Percentiles rank a stretch among this genome's conserved stretches.
These are phyloP conservation scores for Hylomyscus alleni DNA, from an alignment of 2,797 vertebrate genomes.

Conservation along the genomic window DNA sequence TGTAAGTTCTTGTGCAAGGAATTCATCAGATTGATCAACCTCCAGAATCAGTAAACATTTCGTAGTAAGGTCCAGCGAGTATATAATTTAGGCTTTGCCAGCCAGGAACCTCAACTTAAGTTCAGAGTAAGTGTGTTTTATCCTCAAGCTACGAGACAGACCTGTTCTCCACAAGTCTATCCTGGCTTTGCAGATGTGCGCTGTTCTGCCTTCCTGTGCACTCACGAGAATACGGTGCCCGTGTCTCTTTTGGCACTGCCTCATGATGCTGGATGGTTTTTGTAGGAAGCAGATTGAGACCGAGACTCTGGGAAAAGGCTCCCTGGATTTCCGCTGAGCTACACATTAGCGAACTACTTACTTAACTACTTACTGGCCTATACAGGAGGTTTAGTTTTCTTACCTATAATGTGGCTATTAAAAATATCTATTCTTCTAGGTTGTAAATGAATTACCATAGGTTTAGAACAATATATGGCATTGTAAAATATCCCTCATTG, in stretches of 20 bases:
- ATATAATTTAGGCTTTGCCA: slow-evolving; percentile 37
- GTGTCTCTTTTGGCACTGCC: not conserved
- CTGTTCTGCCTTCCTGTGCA: not conserved
- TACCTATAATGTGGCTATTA: not conserved
- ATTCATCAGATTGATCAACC: slow-evolving; percentile 29
- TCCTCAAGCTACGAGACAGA: not conserved
- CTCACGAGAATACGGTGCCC: not conserved
- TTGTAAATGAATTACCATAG: slow-evolving; percentile 27
- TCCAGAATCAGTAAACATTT: not conserved
- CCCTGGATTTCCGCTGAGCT: not conserved
- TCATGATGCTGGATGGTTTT: not conserved
- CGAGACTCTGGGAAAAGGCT: not conserved
- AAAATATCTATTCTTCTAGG: not conserved
- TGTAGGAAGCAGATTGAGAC: not conserved
- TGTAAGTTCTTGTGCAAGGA: not conserved
- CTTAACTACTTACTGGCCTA: not conserved
- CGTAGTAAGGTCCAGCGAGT: not conserved
- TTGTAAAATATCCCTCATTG: not conserved
- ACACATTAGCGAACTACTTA: not conserved
- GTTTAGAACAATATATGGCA: not conserved
- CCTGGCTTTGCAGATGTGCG: not conserved
- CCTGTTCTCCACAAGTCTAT: not conserved
- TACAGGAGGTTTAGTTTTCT: slow-evolving; percentile 25
- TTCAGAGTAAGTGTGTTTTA: not conserved
- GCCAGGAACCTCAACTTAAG: not conserved